Conservation (phyloP, 2,888 invertebrate genomes). For the Pegoplata infirma region DNA sequence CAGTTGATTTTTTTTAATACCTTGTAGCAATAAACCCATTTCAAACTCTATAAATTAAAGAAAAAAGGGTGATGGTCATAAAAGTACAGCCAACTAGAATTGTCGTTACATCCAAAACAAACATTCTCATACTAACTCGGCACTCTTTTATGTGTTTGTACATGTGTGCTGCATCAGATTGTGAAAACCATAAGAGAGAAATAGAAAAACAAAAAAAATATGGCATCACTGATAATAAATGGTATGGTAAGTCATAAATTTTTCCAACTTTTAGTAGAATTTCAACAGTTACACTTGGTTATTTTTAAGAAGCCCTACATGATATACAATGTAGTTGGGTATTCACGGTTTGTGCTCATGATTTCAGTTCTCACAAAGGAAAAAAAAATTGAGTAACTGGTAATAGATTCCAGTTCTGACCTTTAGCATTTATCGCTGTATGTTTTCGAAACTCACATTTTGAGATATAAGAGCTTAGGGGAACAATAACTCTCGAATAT, state of each 20-base stretch:
- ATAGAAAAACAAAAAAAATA: background rate
- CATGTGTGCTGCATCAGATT: background rate
- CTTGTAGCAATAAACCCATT: slow-evolving; percentile 24
- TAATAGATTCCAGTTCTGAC: no score
- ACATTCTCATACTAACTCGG: background rate
- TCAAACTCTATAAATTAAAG: slow-evolving; percentile 17
- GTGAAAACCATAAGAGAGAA: background rate
- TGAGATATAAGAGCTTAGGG: no score
- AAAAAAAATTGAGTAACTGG: no score
- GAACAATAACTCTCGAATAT: no score
- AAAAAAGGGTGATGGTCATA: slow-evolving; percentile 1
- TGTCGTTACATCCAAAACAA: background rate
- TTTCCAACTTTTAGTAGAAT: background rate
- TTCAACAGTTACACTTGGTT: background rate
- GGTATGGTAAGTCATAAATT: background rate
- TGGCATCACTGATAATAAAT: background rate
- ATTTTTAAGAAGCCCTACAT: background rate
- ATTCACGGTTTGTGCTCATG: no score
- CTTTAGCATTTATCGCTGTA: no score
- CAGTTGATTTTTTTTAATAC: background rate
- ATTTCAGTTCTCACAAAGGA: no score
- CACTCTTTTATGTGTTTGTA: background rate
- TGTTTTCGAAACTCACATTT: no score
- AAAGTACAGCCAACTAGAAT: background rate
- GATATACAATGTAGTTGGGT: no score